Base-by-base conservation (phyloP, 2,888 invertebrate genomes). In the Phengaris alcon region DNA sequence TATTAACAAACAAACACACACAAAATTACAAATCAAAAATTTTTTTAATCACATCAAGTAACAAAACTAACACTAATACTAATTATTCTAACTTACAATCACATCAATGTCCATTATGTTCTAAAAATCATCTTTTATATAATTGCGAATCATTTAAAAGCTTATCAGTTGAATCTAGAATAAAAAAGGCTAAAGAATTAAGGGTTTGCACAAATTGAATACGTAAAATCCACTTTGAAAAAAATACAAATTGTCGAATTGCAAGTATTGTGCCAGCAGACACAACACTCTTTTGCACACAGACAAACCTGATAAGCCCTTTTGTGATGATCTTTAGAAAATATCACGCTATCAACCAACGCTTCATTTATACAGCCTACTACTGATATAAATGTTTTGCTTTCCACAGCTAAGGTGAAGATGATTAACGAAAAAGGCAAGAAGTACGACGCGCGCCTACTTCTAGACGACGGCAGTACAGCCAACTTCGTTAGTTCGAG, bases 141-240 rank as follows among this genome's bases (percentile, higher is more conserved):
- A 22, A 22, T 22, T 22, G 22, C 22, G 22, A 22, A 22, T 22
- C 22, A 22, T 22, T 22, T 22, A 22, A 22, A 22, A 48, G 46
- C 10, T 15, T 77, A 3, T 57, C 78, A 10, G 48, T 77, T 35
- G 78, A 79, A 73, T n/a, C 54, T 6, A 76, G 76, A 64, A 74
- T 79, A 22, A 57, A 77, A 73, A 79, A 78, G 59, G 78, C 77
- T 9, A 79, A 79, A 54, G 73, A 72, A 44, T 75, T 77, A 52
- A 79, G 79, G 75, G 79, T 77, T 76, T 80, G 80, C 68, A 13
- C 74, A 13, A 79, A 78, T 44, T 79, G 78, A 48, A 76, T 79
- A 68, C 78, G 79, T 15, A 68, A 68, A 8, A 78, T 79, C 9
- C 79, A 81, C 52, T n/a, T 9, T 22, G 75, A 51, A 64, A 77